Evolutionary conservation across 2,888 invertebrate genomes (phyloP).

Genomic region (Pantelozetes paolii): DNA sequence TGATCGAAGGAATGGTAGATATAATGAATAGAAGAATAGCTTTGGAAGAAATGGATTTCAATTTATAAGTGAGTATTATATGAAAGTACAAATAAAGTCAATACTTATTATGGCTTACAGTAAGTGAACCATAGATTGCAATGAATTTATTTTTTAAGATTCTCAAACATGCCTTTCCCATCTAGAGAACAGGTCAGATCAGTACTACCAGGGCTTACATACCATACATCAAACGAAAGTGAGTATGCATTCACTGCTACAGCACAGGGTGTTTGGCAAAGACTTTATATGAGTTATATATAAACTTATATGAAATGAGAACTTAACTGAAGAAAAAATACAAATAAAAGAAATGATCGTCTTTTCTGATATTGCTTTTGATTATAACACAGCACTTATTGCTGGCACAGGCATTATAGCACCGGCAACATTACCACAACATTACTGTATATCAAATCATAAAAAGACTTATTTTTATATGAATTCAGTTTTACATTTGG

Average conservation of each 20-base stretch:
- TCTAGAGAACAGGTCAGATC: background rate
- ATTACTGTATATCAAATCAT: too few species aligned
- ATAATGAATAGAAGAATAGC: background rate
- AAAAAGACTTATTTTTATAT: too few species aligned
- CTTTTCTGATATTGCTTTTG: background rate
- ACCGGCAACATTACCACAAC: background rate
- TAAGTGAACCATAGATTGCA: slow-evolving; percentile 19
- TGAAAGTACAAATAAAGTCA: slow-evolving; percentile 30
- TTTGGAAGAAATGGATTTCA: background rate
- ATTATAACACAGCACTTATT: slow-evolving; percentile 10
- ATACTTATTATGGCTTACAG: slow-evolving; percentile 25
- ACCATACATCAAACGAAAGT: too few species aligned
- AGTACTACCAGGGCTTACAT: too few species aligned
- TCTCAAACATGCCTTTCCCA: slow-evolving; percentile 28
- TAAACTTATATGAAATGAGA: background rate
- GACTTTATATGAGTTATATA: background rate
- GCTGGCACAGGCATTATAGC: background rate
- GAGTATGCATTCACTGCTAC: too few species aligned
- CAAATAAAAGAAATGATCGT: background rate
- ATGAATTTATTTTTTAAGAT: background rate
- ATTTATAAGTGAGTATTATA: slow-evolving; percentile 21
- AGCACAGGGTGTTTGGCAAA: too few species aligned
- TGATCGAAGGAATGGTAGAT: background rate
- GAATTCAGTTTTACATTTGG: too few species aligned
- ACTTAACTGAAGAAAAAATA: background rate